Conservation (phyloP, 2,888 invertebrate genomes). For the Drosophila infuscata region DNA sequence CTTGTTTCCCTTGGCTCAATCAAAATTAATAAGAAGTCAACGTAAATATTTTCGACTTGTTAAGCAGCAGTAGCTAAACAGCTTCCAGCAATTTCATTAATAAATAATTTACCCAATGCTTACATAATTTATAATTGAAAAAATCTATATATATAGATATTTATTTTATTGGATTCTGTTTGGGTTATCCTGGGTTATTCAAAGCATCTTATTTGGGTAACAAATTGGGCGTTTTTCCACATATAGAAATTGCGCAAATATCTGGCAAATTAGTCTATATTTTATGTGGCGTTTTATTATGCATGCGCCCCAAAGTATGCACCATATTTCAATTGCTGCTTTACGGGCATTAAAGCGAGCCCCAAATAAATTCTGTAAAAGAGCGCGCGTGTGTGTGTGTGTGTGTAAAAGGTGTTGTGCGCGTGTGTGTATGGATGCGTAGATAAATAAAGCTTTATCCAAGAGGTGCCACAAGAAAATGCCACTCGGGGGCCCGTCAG, state of each 20-base stretch:
- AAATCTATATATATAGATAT: conserved; percentile 19
- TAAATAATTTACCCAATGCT: conserved; percentile 56
- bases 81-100: conserved; percentile 69
- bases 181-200: conserved; percentile 31
- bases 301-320: conserved; percentile 50
- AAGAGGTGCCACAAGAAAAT: conserved; percentile 38
- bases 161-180: conserved; percentile 3
- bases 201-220: conserved; percentile 26
- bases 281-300: conserved; percentile 54
- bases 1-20: conserved; percentile 20
- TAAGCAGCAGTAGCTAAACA: conserved; percentile 50
- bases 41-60: conserved; percentile 34
- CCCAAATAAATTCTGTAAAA: conserved; percentile 55
- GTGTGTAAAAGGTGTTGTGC: conserved; percentile 1
- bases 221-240: conserved; percentile 34
- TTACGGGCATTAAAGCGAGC: conserved; percentile 32
- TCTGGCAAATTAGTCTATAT: conserved; percentile 64
- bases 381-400: neutral
- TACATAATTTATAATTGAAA: conserved; percentile 48
- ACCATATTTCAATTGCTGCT: conserved; percentile 55
- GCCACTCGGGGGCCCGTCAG: conserved; percentile 36
- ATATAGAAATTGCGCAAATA: conserved; percentile 44
- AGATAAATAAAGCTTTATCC: conserved; percentile 20
- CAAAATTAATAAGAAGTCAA: conserved; percentile 34
- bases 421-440: conserved; percentile 5